Evolutionary conservation across 2,888 invertebrate species (phyloP).

Genomic region (Sclerodermus sp.): DNA sequence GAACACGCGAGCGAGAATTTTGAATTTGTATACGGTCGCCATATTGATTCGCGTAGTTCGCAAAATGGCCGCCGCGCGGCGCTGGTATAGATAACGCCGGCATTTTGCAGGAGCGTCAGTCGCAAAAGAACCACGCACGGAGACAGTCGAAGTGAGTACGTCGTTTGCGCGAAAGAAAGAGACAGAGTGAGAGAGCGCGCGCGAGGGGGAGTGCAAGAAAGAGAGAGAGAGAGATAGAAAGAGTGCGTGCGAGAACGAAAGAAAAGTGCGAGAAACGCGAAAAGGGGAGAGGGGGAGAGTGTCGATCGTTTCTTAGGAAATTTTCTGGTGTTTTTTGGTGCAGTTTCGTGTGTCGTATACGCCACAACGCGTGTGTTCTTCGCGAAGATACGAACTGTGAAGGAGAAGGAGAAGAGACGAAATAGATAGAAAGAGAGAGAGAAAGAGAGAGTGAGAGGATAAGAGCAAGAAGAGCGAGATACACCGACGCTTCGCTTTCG

Average conservation of each 20-base stretch:
- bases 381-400: too few species aligned
- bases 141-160: constrained; percentile 23
- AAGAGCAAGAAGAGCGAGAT: constrained; percentile 11
- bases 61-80: constrained; percentile 16
- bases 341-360: too few species aligned
- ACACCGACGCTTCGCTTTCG: too few species aligned
- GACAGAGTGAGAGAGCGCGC: constrained; percentile 4
- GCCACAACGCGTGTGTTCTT: too few species aligned
- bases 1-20: too few species aligned
- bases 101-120: constrained; percentile 33
- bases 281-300: too few species aligned
- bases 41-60: not conserved
- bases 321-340: too few species aligned
- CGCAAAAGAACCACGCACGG: constrained; percentile 44
- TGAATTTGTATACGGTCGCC: too few species aligned
- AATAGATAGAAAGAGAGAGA: constrained; percentile 1
- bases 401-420: constrained; percentile 3
- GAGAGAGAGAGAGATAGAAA: constrained; percentile 1
- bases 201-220: not conserved
- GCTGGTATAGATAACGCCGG: constrained; percentile 20
- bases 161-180: constrained; percentile 4
- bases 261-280: not conserved
- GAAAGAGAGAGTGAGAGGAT: constrained; percentile 3
- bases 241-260: not conserved
- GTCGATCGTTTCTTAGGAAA: too few species aligned